Percentiles rank a stretch among this genome's conserved stretches.
phyloP scores from a whole-genome alignment of 1,140 invertebrate species.

The Bombus polaris region DNA sequence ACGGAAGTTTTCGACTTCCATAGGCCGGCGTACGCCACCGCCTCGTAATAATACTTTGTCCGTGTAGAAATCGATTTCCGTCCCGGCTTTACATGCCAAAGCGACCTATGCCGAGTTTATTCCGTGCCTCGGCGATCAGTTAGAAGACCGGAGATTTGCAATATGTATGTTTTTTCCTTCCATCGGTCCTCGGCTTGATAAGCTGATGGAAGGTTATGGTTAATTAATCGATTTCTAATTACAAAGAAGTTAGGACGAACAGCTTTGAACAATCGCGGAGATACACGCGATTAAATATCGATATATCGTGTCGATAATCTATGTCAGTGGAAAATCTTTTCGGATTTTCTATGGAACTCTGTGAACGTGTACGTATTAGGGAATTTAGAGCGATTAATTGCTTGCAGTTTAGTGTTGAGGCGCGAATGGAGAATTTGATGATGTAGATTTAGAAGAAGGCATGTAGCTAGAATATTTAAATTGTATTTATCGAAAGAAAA shows the following conservation, averaged over 20 bases:
- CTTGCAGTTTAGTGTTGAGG: too few relatives aligned
- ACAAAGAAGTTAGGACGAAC: background rate
- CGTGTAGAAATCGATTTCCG: slow-evolving; percentile 27
- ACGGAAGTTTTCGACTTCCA: background rate
- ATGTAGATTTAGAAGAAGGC: too few relatives aligned
- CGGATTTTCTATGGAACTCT: background rate
- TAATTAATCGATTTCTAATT: background rate
- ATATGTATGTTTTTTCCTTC: background rate
- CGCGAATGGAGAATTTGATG: too few relatives aligned
- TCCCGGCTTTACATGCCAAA: background rate
- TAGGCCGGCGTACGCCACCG: background rate
- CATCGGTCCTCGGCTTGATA: background rate
- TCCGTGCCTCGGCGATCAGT: background rate
- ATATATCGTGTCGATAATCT: background rate
- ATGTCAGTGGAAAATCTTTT: background rate
- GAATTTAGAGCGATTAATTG: too few relatives aligned
- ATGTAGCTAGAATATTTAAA: too few relatives aligned
- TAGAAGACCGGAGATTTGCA: background rate
- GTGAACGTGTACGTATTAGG: too few relatives aligned
- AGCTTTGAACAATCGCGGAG: background rate
- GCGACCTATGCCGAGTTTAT: background rate
- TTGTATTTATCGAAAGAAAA: too few relatives aligned
- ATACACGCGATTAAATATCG: background rate
- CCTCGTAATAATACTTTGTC: slow-evolving; percentile 35
- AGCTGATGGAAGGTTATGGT: background rate